These are phyloP conservation scores for Pomatorhinus ruficollis DNA, from an alignment of 2,113 vertebrate genomes.

Conservation along the genomic window DNA sequence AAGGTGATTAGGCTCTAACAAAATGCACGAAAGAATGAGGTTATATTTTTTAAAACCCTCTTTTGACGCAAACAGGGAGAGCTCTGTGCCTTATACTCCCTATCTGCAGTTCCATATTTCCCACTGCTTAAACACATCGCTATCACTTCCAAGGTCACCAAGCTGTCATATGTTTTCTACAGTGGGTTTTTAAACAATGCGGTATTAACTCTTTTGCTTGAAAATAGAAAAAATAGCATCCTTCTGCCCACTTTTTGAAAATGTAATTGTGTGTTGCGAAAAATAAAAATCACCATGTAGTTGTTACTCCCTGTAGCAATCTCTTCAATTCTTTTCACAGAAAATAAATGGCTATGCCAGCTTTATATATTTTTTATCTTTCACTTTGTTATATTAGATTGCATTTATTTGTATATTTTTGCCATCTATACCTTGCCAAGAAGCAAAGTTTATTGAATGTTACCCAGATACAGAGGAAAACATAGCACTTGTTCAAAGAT, in stretches of 20 bases:
- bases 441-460: neutral
- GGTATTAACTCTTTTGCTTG: neutral
- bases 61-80: neutral
- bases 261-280: neutral
- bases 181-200: neutral
- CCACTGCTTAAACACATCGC: neutral
- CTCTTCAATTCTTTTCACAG: neutral
- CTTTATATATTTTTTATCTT: neutral
- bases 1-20: neutral
- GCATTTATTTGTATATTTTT: constrained; percentile 2
- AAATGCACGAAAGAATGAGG: neutral
- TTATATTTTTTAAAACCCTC: neutral
- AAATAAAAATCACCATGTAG: neutral
- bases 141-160: neutral
- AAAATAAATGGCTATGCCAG: neutral
- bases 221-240: neutral
- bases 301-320: neutral
- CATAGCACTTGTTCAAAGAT: neutral
- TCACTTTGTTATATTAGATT: neutral
- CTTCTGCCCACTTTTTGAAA: neutral
- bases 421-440: neutral
- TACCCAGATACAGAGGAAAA: neutral
- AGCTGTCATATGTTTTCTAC: neutral
- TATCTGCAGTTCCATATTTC: neutral
- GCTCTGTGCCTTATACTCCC: neutral